Conservation (phyloP, 1,140 invertebrate species). For the Cecropterus lyciades region DNA sequence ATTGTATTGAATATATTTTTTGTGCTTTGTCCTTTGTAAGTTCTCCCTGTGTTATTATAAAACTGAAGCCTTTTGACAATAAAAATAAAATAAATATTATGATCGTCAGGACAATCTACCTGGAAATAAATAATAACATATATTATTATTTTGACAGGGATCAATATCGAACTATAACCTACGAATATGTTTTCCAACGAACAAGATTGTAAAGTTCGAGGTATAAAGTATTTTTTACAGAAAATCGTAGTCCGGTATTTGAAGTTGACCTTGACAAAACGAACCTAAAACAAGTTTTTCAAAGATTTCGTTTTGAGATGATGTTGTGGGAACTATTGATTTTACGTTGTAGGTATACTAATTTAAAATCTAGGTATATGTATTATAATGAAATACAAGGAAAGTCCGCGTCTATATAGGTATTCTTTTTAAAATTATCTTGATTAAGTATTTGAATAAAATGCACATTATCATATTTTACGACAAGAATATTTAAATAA, state of each 20-base stretch:
- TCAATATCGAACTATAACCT: conserved; percentile 13
- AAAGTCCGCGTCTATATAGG: conserved; percentile 30
- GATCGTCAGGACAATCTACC: not conserved
- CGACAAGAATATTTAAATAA: not conserved
- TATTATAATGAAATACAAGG: too few species aligned
- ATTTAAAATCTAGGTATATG: conserved; percentile 8
- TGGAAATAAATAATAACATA: not conserved
- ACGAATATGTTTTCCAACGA: conserved; percentile 17
- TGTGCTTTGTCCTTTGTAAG: too few species aligned
- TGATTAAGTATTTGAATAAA: not conserved
- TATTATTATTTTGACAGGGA: not conserved
- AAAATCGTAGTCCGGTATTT: conserved; percentile 20
- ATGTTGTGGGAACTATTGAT: conserved; percentile 22
- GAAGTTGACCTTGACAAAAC: conserved; percentile 22
- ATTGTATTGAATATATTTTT: too few species aligned
- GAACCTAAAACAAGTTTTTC: conserved; percentile 30
- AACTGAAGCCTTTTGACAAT: too few species aligned
- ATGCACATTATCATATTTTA: not conserved
- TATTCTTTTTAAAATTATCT: conserved; percentile 23
- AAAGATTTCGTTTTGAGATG: conserved; percentile 27
- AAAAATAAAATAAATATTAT: not conserved
- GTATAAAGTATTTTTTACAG: conserved; percentile 20
- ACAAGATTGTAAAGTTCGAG: conserved; percentile 24
- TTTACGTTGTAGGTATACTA: conserved; percentile 5
- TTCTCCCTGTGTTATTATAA: too few species aligned